Base-by-base conservation (phyloP, 2,797 vertebrate genomes). In the Halcyon chelicuti region DNA sequence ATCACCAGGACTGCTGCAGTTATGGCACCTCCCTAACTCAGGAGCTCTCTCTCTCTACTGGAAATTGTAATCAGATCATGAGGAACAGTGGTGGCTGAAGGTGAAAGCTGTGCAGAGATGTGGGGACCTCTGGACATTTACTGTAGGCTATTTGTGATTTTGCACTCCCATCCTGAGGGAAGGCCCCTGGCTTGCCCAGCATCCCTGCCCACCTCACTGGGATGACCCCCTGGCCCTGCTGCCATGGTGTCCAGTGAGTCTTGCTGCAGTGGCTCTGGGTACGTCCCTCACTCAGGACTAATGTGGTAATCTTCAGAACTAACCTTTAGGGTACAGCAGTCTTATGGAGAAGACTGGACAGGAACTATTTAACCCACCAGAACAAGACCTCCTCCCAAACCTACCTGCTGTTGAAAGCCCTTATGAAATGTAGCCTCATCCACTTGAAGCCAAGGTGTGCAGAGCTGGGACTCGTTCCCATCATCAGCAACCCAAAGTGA, bases 161-260 rank as follows among this genome's bases (percentile, higher is more conserved):
- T 90, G 60, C 46, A 51, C 46, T 73, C 12, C 1, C 6, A 15
- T 11, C 52, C 67, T 51, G 55, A 60, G 66, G 58, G 70, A 19
- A 55, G 47, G 18, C 14, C 21, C 35, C 67, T 33, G 78, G 22
- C n/a, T 75, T 39, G 23, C 65, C 21, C 1, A 12, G 57, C 62
- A 40, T 15, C 22, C 29, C 66, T 75, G 57, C 21, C 22, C 29
- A 31, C 18, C 17, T 61, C 57, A 12, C 12, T 44, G 14, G 44
- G 25, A 26, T 28, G 61, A 65, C 52, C 37, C 18, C 7, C 60
- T 82, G 62, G 63, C 63, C 46, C 72, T 61, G 67, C 55, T 60
- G 78, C 35, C 1, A 0, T 14, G 65, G 44, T 58, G 60, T 9
- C 25, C 47, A 16, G 35, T 3, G n/a, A 55, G 39, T 14, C 2